Percentiles rank a stretch among this genome's conserved stretches.
Evolutionary conservation across 2,888 invertebrate genomes (phyloP).

Genomic region (Pseudanteris insignis): DNA sequence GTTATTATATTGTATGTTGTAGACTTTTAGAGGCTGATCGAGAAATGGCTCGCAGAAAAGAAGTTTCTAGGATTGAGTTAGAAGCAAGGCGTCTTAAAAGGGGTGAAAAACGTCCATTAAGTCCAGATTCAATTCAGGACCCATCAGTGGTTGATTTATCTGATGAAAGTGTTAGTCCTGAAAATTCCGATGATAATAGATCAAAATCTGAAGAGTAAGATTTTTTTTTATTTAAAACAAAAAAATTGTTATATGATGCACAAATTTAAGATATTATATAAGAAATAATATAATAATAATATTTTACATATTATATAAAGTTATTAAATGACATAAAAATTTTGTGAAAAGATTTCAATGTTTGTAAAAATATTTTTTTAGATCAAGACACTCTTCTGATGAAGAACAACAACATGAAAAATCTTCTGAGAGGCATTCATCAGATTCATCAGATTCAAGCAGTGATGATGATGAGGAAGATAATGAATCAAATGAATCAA

Average conservation of each 20-base stretch:
- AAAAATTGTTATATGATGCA: no score
- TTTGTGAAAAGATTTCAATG: no score
- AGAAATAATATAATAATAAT: no score
- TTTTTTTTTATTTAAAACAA: no score
- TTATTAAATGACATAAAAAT: no score
- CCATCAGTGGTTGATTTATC: conserved; percentile 62
- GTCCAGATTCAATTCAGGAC: conserved; percentile 57
- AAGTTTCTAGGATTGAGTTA: conserved; percentile 77
- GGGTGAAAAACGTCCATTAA: conserved; percentile 66
- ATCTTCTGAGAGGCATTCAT: conserved; percentile 57
- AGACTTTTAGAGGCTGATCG: conserved; percentile 66
- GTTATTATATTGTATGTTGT: conserved; percentile 15
- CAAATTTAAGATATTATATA: no score
- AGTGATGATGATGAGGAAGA: conserved; percentile 65
- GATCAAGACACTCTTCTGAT: conserved; percentile 58
- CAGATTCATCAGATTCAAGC: conserved; percentile 68
- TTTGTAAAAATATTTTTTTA: conserved; percentile 31
- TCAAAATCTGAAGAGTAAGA: conserved; percentile 59
- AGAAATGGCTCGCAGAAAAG: conserved; percentile 81
- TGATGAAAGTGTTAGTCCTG: conserved; percentile 57
- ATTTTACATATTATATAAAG: no score
- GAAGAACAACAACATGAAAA: conserved; percentile 54
- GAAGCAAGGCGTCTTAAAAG: conserved; percentile 76
- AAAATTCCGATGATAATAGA: conserved; percentile 54
- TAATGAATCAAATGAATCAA: conserved; percentile 62